Evolutionary conservation across 2,797 vertebrate genomes (phyloP).

Genomic region (Oryzias dopingdopingensis): DNA sequence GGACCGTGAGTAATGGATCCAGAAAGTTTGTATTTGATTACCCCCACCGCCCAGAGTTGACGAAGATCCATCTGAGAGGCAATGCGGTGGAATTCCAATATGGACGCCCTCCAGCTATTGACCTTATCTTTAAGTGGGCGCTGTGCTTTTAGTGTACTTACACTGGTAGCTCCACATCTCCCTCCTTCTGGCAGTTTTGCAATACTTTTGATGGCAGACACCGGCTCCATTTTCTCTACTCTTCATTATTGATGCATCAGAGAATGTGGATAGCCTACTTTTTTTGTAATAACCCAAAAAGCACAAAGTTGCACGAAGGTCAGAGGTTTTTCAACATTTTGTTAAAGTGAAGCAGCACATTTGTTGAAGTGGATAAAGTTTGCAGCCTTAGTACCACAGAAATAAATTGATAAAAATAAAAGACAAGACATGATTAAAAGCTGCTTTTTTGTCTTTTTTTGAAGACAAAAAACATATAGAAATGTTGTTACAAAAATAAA

Average conservation of each 20-base stretch:
- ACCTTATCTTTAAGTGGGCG: constrained; percentile 72
- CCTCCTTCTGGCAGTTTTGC: constrained; percentile 76
- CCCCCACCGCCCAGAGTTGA: constrained; percentile 59
- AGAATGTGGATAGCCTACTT: constrained; percentile 69
- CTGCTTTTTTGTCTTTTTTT: too few relatives aligned
- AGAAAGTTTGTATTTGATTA: constrained; percentile 75
- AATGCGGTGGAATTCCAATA: constrained; percentile 72
- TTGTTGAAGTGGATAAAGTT: too few relatives aligned
- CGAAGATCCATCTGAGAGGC: constrained; percentile 76
- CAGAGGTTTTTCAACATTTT: constrained; percentile 3
- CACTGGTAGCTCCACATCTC: constrained; percentile 64
- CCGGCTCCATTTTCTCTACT: constrained; percentile 56
- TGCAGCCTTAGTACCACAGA: too few relatives aligned
- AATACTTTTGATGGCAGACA: constrained; percentile 74
- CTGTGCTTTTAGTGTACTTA: constrained; percentile 78
- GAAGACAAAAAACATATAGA: too few relatives aligned
- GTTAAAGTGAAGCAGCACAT: not conserved
- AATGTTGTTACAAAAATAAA: too few relatives aligned
- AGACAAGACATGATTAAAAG: too few relatives aligned
- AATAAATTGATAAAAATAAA: too few relatives aligned
- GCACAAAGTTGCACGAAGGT: constrained; percentile 37
- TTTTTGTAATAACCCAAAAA: constrained; percentile 46
- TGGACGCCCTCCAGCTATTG: constrained; percentile 80
- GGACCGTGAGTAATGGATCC: constrained; percentile 69
- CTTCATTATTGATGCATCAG: constrained; percentile 77